A percentile compares a stretch with the other conserved stretches of the same genome.
Evolutionary conservation across 2,113 vertebrate species (phyloP).

Genomic region (Patagioenas fasciata): DNA sequence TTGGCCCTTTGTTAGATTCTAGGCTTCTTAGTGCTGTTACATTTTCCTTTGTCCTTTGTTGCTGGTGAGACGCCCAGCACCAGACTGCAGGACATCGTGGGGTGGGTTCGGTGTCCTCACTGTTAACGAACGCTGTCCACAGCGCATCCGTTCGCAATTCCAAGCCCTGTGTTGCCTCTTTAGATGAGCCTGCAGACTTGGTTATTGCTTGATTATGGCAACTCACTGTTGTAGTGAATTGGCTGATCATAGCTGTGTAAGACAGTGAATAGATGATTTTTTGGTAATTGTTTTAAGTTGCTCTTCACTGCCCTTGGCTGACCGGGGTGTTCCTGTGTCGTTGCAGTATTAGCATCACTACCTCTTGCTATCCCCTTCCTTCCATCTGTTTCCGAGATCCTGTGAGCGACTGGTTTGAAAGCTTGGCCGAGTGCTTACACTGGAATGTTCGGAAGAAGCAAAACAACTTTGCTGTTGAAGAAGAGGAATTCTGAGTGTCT

Average conservation of each 20-base stretch:
- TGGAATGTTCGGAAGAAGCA: conserved; percentile 87
- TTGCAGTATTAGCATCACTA: conserved; percentile 86
- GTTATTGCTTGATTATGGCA: accelerated
- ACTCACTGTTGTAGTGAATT: accelerated
- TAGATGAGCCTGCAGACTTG: neutral
- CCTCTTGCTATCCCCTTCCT: conserved; percentile 86
- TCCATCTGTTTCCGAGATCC: conserved; percentile 85
- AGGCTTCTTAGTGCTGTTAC: neutral
- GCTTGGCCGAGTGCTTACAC: conserved; percentile 84
- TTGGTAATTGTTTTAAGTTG: accelerated
- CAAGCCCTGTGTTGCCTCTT: neutral
- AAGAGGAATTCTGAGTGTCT: conserved; percentile 54
- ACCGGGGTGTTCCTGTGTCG: neutral
- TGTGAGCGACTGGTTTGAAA: conserved; percentile 86
- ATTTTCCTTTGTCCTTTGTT: neutral
- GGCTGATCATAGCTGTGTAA: neutral
- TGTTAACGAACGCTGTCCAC: neutral
- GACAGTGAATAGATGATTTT: neutral
- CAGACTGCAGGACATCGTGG: neutral
- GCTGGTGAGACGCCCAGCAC: neutral
- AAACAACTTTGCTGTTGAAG: conserved; percentile 74
- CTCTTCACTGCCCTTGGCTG: neutral
- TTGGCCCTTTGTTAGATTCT: neutral
- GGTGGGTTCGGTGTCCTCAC: neutral
- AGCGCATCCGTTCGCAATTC: accelerated